These are phyloP conservation scores for Drosophila nebulosa DNA, from an alignment of 1,140 invertebrate species.

Conservation along the genomic window DNA sequence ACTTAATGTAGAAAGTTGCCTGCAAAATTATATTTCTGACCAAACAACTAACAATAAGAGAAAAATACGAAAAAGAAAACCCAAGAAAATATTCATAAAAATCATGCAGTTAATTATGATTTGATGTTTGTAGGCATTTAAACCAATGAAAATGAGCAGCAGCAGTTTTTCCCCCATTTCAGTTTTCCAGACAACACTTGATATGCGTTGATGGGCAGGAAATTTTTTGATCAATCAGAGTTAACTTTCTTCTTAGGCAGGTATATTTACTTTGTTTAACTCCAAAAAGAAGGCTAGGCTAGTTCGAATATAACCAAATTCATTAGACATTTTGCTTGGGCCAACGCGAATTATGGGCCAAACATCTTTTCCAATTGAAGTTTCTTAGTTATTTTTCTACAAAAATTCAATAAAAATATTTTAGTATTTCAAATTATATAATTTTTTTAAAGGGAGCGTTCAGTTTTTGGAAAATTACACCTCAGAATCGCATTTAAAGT, in stretches of 20 bases:
- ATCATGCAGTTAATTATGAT: conserved; percentile 30
- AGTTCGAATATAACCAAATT: too few species aligned
- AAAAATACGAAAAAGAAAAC: neutral
- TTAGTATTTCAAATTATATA: too few species aligned
- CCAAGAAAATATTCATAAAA: conserved; percentile 30
- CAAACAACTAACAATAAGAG: neutral
- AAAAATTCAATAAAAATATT: too few species aligned
- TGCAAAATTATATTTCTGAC: neutral
- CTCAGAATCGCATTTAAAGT: too few species aligned
- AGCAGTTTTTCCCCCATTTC: neutral
- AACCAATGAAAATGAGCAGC: conserved; percentile 8
- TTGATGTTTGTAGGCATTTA: conserved; percentile 12
- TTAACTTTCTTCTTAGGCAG: neutral
- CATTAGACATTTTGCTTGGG: too few species aligned
- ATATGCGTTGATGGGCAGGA: neutral
- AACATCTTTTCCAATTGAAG: too few species aligned
- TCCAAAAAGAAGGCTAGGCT: too few species aligned
- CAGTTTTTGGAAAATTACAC: too few species aligned
- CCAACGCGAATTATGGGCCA: too few species aligned
- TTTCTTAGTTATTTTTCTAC: too few species aligned
- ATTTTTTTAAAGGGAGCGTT: too few species aligned
- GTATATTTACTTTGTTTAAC: neutral
- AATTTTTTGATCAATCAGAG: neutral
- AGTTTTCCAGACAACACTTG: neutral
- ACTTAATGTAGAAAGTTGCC: conserved; percentile 30